Conservation (phyloP, 2,888 invertebrate species). For the Lymantria dispar region DNA sequence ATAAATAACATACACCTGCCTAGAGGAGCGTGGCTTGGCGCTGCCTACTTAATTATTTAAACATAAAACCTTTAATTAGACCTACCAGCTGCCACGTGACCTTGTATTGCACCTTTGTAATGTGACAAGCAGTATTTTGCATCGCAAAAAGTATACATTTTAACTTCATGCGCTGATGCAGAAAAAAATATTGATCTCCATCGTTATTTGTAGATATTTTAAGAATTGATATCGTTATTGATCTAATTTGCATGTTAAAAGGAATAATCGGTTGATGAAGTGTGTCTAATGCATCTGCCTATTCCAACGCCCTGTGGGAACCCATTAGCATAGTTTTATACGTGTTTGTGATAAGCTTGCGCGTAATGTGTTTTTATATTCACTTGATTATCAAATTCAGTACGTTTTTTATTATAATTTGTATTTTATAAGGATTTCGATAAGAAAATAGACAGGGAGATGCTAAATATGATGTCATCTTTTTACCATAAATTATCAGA, state of each 20-base stretch:
- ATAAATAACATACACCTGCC: conserved; percentile 71
- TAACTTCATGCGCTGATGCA: conserved; percentile 46
- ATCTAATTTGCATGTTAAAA: conserved; percentile 48
- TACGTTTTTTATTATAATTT: too few relatives aligned
- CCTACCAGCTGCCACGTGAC: conserved; percentile 64
- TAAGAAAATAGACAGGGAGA: too few relatives aligned
- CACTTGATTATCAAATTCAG: too few relatives aligned
- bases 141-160: conserved; percentile 71
- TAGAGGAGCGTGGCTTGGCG: conserved; percentile 39
- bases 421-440: too few relatives aligned
- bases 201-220: conserved; percentile 34
- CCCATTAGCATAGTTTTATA: conserved; percentile 3
- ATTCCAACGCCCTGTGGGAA: conserved; percentile 3
- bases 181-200: conserved; percentile 47
- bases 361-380: conserved; percentile 4
- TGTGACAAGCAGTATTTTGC: conserved; percentile 68
- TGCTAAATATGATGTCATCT: too few relatives aligned
- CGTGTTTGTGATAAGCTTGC: conserved; percentile 5
- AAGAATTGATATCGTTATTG: conserved; percentile 43
- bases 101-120: conserved; percentile 77
- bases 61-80: conserved; percentile 80
- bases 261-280: conserved; percentile 19
- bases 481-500: too few relatives aligned
- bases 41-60: conserved; percentile 77
- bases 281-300: conserved; percentile 26